Evolutionary conservation across 2,797 vertebrate species (phyloP).

Genomic region (Erethizon dorsatum): DNA sequence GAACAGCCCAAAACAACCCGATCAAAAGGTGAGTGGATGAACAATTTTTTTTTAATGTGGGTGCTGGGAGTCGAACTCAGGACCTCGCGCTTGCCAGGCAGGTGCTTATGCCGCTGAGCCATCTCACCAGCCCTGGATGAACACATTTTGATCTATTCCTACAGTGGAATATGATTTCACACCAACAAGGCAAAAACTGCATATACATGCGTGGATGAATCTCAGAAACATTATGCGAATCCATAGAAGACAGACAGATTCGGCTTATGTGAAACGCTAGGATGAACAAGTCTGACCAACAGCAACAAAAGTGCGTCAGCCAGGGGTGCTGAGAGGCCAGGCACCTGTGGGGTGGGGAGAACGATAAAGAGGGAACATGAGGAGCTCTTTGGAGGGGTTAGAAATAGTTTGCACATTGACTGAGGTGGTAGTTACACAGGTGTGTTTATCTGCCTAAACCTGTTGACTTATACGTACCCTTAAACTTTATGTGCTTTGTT

Average conservation of each 20-base stretch:
- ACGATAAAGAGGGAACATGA: background rate
- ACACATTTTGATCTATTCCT: background rate
- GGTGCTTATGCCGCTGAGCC: too few species aligned
- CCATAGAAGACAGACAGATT: background rate
- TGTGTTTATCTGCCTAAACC: background rate
- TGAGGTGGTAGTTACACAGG: background rate
- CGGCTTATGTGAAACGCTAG: background rate
- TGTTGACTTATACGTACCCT: background rate
- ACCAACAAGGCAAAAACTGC: conserved; percentile 29
- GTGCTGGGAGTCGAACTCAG: too few species aligned
- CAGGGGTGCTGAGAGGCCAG: background rate
- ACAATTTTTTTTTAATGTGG: background rate
- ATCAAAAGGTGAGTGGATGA: background rate
- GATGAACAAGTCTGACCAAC: background rate
- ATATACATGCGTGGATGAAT: background rate
- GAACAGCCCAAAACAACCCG: background rate
- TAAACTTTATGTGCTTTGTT: conserved; percentile 34
- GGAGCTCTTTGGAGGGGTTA: background rate
- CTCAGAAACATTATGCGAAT: background rate
- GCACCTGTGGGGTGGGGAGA: background rate
- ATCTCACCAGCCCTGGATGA: background rate
- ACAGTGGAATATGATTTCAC: background rate
- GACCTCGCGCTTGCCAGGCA: too few species aligned
- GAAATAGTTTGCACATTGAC: background rate
- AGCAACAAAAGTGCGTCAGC: background rate